A percentile compares a stretch with the other conserved stretches of the same genome.
Evolutionary conservation across 1,140 invertebrate species (phyloP).

Genomic region (Drosophila nebulosa): DNA sequence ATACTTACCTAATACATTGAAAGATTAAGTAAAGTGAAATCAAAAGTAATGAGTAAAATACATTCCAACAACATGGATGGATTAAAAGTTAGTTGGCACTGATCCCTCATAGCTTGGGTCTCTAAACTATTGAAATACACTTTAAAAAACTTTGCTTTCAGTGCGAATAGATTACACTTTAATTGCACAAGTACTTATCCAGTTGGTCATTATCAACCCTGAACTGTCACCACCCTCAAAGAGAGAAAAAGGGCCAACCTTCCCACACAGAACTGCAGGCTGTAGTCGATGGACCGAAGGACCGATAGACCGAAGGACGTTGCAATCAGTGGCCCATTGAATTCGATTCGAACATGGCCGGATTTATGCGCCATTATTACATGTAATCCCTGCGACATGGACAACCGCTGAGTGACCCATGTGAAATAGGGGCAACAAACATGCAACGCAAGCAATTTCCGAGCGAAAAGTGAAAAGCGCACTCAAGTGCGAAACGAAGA

Average conservation of each 20-base stretch:
- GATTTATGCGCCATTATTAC: slow-evolving; percentile 75
- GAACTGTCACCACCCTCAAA: neutral
- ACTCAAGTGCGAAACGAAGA: slow-evolving; percentile 54
- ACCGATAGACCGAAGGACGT: neutral
- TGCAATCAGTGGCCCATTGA: slow-evolving; percentile 63
- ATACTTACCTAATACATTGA: no score
- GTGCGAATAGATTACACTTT: neutral
- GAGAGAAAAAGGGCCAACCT: neutral
- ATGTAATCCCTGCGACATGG: slow-evolving; percentile 47
- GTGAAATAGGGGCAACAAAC: slow-evolving; percentile 73
- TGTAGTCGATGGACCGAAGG: slow-evolving; percentile 1
- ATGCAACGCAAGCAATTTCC: slow-evolving; percentile 46
- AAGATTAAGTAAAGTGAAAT: no score
- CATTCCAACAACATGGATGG: no score
- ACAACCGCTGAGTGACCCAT: slow-evolving; percentile 50
- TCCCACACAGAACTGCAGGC: slow-evolving; percentile 7
- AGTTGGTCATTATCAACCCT: slow-evolving; percentile 1
- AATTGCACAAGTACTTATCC: neutral
- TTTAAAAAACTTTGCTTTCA: no score
- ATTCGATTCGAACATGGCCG: slow-evolving; percentile 50
- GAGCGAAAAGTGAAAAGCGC: slow-evolving; percentile 23
- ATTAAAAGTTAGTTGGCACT: no score
- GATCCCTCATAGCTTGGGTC: no score
- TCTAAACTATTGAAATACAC: no score
- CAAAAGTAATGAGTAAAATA: no score